These are phyloP conservation scores for Lanius collurio DNA, from an alignment of 2,113 vertebrate species.

Conservation along the genomic window DNA sequence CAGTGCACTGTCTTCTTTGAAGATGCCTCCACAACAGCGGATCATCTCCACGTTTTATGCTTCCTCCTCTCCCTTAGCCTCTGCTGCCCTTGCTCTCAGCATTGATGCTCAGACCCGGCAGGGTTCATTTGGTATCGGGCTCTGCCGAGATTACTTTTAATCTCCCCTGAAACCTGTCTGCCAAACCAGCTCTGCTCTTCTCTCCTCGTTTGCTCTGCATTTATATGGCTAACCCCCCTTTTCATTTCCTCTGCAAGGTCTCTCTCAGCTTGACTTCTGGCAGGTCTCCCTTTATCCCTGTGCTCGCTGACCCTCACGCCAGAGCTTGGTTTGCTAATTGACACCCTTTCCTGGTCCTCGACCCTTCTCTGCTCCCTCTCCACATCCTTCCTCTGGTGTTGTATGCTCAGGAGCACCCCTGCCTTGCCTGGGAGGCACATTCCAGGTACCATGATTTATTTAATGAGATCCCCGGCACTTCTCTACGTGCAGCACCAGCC, in stretches of 20 bases:
- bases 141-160: not conserved
- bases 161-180: not conserved
- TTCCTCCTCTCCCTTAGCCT: not conserved
- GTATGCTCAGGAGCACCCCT: not conserved
- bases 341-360: not conserved
- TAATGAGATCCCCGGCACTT: not conserved
- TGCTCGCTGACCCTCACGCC: not conserved
- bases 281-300: slow-evolving; percentile 2
- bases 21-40: not conserved
- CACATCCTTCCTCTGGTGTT: not conserved
- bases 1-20: not conserved
- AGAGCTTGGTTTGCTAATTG: not conserved
- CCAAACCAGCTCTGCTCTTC: not conserved
- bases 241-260: slow-evolving; percentile 56
- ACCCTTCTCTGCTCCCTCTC: not conserved
- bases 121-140: rapidly evolving
- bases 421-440: not conserved
- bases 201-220: not conserved
- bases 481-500: rapidly evolving
- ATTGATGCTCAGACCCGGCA: rapidly evolving
- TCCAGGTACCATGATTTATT: not conserved
- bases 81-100: not conserved
- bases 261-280: slow-evolving; percentile 25
- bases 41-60: not conserved
- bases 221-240: not conserved